phyloP scores from a whole-genome alignment of 2,113 vertebrate genomes.

The Ceyx cyanopectus region DNA sequence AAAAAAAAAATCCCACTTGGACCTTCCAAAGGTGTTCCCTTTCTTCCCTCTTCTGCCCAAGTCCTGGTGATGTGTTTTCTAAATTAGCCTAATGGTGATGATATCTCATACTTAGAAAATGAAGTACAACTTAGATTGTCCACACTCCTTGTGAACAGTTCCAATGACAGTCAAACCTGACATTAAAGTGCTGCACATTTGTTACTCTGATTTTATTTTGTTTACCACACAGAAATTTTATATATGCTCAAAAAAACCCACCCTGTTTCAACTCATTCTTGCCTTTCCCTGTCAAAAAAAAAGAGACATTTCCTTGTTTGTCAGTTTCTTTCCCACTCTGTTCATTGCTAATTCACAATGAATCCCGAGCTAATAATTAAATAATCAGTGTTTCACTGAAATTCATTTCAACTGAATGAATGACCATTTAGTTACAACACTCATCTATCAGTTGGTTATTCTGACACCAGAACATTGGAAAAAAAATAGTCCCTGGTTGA shows the following conservation, averaged over 20 bases:
- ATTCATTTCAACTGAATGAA: neutral
- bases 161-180: slow-evolving; percentile 63
- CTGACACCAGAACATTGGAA: neutral
- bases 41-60: slow-evolving; percentile 43
- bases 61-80: slow-evolving; percentile 67
- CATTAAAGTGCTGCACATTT: slow-evolving; percentile 77
- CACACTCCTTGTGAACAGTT: slow-evolving; percentile 69
- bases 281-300: neutral
- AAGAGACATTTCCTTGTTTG: neutral
- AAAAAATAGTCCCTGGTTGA: neutral
- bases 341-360: neutral
- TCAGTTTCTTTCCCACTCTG: neutral
- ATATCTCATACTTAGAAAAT: slow-evolving; percentile 64
- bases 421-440: neutral
- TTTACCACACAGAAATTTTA: slow-evolving; percentile 20
- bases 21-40: slow-evolving; percentile 64
- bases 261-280: neutral
- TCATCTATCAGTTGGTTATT: neutral
- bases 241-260: neutral
- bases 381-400: slow-evolving; percentile 1
- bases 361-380: slow-evolving; percentile 16
- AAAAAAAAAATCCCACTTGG: neutral
- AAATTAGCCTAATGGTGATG: slow-evolving; percentile 65
- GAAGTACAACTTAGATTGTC: slow-evolving; percentile 64
- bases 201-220: slow-evolving; percentile 50